Evolutionary conservation across 92 coral and sea anemone genomes (phyloP).

Genomic region (Epizoanthus fatuus): DNA sequence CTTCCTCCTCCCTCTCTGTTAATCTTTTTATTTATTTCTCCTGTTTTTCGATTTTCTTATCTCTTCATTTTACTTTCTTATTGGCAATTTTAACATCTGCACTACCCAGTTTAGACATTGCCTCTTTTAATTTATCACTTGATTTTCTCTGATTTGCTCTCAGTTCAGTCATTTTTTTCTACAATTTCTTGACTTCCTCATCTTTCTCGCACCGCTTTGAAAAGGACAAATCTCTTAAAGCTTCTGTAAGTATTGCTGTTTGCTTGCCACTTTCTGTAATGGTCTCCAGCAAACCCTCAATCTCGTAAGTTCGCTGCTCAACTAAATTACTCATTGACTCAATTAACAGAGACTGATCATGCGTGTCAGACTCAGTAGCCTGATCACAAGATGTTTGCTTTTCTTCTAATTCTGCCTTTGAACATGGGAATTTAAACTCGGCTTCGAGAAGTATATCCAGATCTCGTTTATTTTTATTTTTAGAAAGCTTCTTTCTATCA

Average conservation of each 20-base stretch:
- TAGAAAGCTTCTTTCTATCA: slow-evolving; percentile 20
- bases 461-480: slow-evolving; percentile 10
- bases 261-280: slow-evolving; percentile 15
- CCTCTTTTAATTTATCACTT: slow-evolving; percentile 30
- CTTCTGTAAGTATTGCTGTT: slow-evolving; percentile 2
- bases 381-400: not conserved
- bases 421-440: slow-evolving; percentile 15
- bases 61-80: slow-evolving; percentile 31
- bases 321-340: not conserved
- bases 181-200: not conserved
- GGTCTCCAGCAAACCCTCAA: slow-evolving; percentile 13
- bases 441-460: not conserved
- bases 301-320: slow-evolving; percentile 1
- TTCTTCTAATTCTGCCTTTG: not conserved
- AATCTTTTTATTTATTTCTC: not conserved
- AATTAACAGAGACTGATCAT: slow-evolving; percentile 3
- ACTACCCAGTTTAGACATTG: slow-evolving; percentile 31
- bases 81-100: slow-evolving; percentile 19
- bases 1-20: slow-evolving; percentile 28
- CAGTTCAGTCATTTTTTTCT: slow-evolving; percentile 21
- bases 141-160: slow-evolving; percentile 19
- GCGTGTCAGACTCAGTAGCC: not conserved
- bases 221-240: slow-evolving; percentile 13
- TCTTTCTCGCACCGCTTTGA: not conserved
- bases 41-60: slow-evolving; percentile 12